A percentile compares a stretch with the other conserved stretches of the same genome.
Conservation (phyloP, 2,888 invertebrate species). For the Drosophila borborema region DNA sequence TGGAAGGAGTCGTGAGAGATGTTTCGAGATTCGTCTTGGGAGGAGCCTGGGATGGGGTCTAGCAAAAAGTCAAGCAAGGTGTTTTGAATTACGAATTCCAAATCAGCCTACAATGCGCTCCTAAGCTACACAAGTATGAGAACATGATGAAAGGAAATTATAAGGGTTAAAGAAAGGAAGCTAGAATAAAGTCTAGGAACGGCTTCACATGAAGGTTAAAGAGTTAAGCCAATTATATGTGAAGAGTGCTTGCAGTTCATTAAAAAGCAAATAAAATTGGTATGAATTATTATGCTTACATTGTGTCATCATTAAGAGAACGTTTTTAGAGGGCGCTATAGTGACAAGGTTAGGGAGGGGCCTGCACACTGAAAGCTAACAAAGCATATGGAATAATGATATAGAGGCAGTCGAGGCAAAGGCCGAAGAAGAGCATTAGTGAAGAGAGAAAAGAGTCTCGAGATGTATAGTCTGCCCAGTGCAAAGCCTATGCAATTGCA, state of each 20-base stretch:
- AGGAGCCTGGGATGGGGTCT: not conserved
- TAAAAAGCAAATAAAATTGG: not conserved
- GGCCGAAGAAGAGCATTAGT: not conserved
- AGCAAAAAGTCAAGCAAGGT: too few species aligned
- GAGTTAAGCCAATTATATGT: not conserved
- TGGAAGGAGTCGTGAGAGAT: not conserved
- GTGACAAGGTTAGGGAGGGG: too few species aligned
- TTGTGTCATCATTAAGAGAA: not conserved
- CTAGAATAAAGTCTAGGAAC: too few species aligned
- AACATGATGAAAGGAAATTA: too few species aligned
- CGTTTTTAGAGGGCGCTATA: too few species aligned
- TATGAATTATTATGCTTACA: not conserved
- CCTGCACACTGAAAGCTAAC: not conserved
- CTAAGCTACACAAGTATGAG: too few species aligned
- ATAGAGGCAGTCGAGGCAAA: not conserved
- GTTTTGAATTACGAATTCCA: too few species aligned
- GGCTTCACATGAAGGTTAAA: not conserved
- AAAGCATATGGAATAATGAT: not conserved
- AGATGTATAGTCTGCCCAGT: not conserved
- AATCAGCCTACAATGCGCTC: too few species aligned
- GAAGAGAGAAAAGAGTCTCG: not conserved
- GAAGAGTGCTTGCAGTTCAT: not conserved
- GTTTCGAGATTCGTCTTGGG: not conserved
- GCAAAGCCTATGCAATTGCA: too few species aligned
- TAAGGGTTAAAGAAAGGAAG: too few species aligned